Conservation (phyloP, 2,797 vertebrate genomes). For the Sebastiscus albofasciatus region DNA sequence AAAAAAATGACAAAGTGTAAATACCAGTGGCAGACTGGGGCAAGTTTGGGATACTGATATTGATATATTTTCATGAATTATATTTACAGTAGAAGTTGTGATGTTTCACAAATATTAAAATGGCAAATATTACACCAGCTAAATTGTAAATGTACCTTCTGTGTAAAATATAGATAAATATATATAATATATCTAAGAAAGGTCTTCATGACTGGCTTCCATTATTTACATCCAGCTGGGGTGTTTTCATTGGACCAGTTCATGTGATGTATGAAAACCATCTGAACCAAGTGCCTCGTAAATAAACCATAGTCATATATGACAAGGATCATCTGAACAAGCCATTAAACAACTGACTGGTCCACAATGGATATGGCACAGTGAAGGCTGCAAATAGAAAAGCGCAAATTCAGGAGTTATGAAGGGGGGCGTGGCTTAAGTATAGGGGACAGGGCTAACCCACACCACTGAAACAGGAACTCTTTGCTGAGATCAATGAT, state of each 20-base stretch:
- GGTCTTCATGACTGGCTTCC: slow-evolving; percentile 14
- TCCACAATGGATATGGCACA: background rate
- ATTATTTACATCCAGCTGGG: slow-evolving; percentile 27
- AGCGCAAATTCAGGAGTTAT: background rate
- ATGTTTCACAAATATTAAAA: background rate
- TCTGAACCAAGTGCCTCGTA: slow-evolving; percentile 3
- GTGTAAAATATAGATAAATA: background rate
- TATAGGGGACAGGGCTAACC: background rate
- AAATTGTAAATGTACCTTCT: background rate
- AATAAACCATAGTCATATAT: slow-evolving; percentile 2
- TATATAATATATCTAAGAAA: background rate
- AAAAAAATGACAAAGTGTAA: background rate
- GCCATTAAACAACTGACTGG: slow-evolving; percentile 1
- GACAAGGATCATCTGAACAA: slow-evolving; percentile 5
- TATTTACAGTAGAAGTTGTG: too few relatives aligned
- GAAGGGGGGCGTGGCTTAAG: background rate
- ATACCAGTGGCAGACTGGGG: background rate
- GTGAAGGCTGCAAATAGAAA: background rate
- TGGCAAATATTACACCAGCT: background rate
- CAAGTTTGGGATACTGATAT: background rate
- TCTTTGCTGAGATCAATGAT: background rate
- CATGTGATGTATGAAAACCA: slow-evolving; percentile 2
- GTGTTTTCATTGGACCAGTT: slow-evolving; percentile 2
- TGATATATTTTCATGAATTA: too few relatives aligned
- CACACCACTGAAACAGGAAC: background rate